A percentile compares a stretch with the other conserved stretches of the same genome.
These are phyloP conservation scores for Sphecodes monilicornis DNA, from an alignment of 2,888 invertebrate species.

Conservation along the genomic window DNA sequence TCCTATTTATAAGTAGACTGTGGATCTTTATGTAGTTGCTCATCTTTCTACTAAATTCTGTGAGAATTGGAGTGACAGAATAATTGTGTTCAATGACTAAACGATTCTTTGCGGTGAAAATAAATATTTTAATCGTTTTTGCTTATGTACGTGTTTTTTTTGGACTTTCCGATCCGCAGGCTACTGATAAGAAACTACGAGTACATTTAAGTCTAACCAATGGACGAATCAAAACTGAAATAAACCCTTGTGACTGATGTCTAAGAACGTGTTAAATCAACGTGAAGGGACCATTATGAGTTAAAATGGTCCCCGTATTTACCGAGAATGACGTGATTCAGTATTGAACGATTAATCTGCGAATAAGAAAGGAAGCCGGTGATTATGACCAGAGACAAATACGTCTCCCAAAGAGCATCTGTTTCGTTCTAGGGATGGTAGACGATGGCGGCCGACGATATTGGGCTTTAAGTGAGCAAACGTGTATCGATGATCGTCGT, in stretches of 20 bases:
- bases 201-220: not conserved
- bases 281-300: not conserved
- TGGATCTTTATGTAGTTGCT: too few relatives aligned
- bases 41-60: not conserved
- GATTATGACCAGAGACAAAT: constrained; percentile 39
- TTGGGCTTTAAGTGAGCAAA: constrained; percentile 28
- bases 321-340: not conserved
- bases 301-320: not conserved
- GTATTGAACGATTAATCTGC: constrained; percentile 1
- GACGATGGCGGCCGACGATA: constrained; percentile 13
- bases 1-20: too few relatives aligned
- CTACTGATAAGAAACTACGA: not conserved
- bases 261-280: not conserved
- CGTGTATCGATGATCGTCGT: constrained; percentile 42
- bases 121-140: not conserved
- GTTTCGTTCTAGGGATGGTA: constrained; percentile 29
- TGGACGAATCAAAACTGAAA: not conserved
- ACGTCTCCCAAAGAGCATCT: constrained; percentile 40
- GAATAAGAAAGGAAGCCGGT: constrained; percentile 35
- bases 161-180: not conserved
- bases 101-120: not conserved
- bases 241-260: not conserved
- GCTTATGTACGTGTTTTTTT: not conserved
- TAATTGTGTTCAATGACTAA: not conserved
- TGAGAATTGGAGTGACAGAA: not conserved